Base-by-base conservation (phyloP, 2,797 vertebrate genomes). In the Pangasius djambal region DNA sequence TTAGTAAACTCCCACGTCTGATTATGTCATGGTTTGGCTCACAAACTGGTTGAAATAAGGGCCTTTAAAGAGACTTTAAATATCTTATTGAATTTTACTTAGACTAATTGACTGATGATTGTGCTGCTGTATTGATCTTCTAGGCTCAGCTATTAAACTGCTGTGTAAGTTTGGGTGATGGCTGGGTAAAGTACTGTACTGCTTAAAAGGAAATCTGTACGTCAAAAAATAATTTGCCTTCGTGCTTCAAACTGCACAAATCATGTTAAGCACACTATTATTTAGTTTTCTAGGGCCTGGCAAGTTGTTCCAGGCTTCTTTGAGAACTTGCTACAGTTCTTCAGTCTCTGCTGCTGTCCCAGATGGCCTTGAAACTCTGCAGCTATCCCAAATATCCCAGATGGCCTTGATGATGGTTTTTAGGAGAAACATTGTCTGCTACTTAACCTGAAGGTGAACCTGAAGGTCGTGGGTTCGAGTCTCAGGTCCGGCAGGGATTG, bases 11-110 rank as follows among this genome's bases (percentile, higher is more conserved):
- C 37, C 81, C 40, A 83, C 25, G 6, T 65, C 81, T 83, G 59
- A 48, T 20, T 65, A 83, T 83, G 81, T 65, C 81, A 83, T 48
- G 59, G 59, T 44, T 83, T 83, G 37, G 81, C 59, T 65, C 37
- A 63, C 37, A 83, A 65, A 48, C 37, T n/a, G 25, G 3, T 31
- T 40, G 81, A 83, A 81, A 22, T 81, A 37, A 7, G 13, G 6
- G 25, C 57, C 37, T 44, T 63, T 83, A 44, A 44, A 83, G 25
- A 83, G 52, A 34, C n/a, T 55, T 55, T 37, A 59, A 82, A 82
- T 13, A 61, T 61, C 18, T 6, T 25, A 0, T 44, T 65, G 59
- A 83, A 16, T 65, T 65, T n/a, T n/a, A 48, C 25, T 83, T 65
- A 63, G 13, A 1, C 25, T 83, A 40, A 83, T 65, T 44, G 59